Evolutionary conservation across 2,888 invertebrate species (phyloP).

Genomic region (Xanthorhoe designata): DNA sequence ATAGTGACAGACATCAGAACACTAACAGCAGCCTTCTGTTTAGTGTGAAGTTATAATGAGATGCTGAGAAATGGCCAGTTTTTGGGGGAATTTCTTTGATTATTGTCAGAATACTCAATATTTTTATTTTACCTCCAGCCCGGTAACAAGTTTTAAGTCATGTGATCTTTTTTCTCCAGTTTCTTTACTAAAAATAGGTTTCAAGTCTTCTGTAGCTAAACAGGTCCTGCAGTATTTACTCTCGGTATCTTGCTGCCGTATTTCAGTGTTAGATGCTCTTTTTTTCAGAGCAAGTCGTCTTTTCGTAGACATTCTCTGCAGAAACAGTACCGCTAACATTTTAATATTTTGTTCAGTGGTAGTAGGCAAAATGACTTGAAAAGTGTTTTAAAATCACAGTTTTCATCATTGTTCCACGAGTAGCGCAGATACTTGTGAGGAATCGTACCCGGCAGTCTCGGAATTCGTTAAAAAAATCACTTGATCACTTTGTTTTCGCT

Average conservation of each 20-base stretch:
- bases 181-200: conserved; percentile 60
- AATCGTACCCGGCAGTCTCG: background rate
- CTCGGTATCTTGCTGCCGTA: conserved; percentile 9
- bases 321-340: conserved; percentile 58
- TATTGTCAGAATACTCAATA: background rate
- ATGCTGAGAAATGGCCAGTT: too few relatives aligned
- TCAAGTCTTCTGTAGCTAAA: conserved; percentile 57
- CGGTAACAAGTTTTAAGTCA: conserved; percentile 61
- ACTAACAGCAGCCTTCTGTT: too few relatives aligned
- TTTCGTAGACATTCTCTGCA: conserved; percentile 54
- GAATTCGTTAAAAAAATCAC: too few relatives aligned
- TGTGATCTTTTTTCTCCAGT: conserved; percentile 54
- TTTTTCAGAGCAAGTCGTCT: conserved; percentile 32
- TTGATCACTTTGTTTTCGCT: background rate
- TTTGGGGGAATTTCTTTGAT: background rate
- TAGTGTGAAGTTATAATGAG: too few relatives aligned
- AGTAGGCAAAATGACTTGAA: background rate
- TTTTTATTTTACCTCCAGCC: conserved; percentile 54
- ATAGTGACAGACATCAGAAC: too few relatives aligned
- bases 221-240: conserved; percentile 63
- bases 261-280: conserved; percentile 16
- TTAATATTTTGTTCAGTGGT: conserved; percentile 16
- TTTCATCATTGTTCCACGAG: conserved; percentile 11
- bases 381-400: background rate
- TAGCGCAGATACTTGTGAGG: background rate